These are phyloP conservation scores for Leptodactylus fallax DNA, from an alignment of 2,797 vertebrate species.

Conservation along the genomic window DNA sequence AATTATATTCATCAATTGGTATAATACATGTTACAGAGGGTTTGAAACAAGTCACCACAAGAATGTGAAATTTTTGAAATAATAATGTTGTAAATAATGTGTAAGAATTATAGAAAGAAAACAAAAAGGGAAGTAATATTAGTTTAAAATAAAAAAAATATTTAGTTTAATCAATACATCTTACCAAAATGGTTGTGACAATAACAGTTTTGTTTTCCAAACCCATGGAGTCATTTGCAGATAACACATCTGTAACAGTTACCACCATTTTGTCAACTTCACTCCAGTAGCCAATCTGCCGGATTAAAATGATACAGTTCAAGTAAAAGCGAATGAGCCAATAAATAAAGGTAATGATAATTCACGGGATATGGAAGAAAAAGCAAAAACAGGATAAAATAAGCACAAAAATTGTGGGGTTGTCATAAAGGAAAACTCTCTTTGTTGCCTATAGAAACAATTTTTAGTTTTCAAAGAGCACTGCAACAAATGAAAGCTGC, in stretches of 20 bases:
- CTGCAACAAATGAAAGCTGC: no score
- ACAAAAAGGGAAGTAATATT: background rate
- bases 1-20: background rate
- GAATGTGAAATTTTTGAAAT: background rate
- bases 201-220: conserved; percentile 99
- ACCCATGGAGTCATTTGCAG: conserved; percentile 90
- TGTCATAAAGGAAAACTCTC: no score
- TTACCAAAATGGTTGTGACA: conserved; percentile 98
- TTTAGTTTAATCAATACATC: background rate
- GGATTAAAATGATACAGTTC: conserved; percentile 63
- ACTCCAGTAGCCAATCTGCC: conserved; percentile 98
- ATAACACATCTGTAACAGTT: conserved; percentile 89
- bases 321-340: conserved; percentile 29
- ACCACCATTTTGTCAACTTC: conserved; percentile 99
- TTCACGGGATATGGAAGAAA: background rate
- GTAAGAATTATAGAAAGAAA: background rate
- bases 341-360: background rate
- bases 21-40: background rate
- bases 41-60: background rate
- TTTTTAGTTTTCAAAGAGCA: no score
- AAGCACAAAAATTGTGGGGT: background rate
- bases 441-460: no score
- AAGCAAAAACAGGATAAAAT: background rate
- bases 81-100: background rate
- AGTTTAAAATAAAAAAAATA: conserved; percentile 42